Percentiles rank a stretch among this genome's conserved stretches.
phyloP scores from a whole-genome alignment of 2,888 invertebrate genomes.

The Vanessa cardui region DNA sequence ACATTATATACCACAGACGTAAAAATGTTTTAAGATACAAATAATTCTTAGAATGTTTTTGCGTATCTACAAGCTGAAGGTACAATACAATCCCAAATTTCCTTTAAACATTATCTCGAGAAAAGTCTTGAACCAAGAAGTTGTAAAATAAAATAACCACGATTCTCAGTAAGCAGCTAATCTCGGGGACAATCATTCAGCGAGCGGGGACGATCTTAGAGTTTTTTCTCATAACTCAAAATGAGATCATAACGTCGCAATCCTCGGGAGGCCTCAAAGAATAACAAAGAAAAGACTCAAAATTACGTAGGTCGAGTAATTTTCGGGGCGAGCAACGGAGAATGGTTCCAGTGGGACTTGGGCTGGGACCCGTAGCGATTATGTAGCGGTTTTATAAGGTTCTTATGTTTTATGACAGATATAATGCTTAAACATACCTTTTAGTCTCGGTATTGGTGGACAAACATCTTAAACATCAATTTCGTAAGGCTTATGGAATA shows the following conservation, averaged over 20 bases:
- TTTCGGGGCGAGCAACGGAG: slow-evolving; percentile 73
- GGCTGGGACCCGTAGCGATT: slow-evolving; percentile 71
- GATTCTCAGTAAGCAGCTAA: slow-evolving; percentile 65
- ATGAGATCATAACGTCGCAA: slow-evolving; percentile 81
- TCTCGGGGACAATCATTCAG: slow-evolving; percentile 74
- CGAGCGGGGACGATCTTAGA: slow-evolving; percentile 71
- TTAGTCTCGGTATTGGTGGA: slow-evolving; percentile 43
- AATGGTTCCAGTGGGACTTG: slow-evolving; percentile 73
- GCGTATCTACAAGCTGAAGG: too few relatives aligned
- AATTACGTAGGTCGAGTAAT: slow-evolving; percentile 80
- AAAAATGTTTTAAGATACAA: too few relatives aligned
- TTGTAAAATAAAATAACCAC: slow-evolving; percentile 38
- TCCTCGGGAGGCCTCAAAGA: slow-evolving; percentile 76
- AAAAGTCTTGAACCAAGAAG: not conserved
- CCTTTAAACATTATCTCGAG: not conserved
- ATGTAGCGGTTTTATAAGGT: slow-evolving; percentile 79
- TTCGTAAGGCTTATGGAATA: slow-evolving; percentile 16
- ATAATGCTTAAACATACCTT: slow-evolving; percentile 51
- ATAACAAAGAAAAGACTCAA: slow-evolving; percentile 79
- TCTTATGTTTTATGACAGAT: slow-evolving; percentile 77
- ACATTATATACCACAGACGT: too few relatives aligned
- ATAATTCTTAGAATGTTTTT: too few relatives aligned
- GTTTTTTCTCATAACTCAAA: slow-evolving; percentile 80
- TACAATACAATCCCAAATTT: too few relatives aligned
- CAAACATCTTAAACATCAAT: slow-evolving; percentile 48